Evolutionary conservation across 2,113 vertebrate species (phyloP), one percentile per base, ranked within the genome.

Genomic region (Grammomys dolichurus): DNA sequence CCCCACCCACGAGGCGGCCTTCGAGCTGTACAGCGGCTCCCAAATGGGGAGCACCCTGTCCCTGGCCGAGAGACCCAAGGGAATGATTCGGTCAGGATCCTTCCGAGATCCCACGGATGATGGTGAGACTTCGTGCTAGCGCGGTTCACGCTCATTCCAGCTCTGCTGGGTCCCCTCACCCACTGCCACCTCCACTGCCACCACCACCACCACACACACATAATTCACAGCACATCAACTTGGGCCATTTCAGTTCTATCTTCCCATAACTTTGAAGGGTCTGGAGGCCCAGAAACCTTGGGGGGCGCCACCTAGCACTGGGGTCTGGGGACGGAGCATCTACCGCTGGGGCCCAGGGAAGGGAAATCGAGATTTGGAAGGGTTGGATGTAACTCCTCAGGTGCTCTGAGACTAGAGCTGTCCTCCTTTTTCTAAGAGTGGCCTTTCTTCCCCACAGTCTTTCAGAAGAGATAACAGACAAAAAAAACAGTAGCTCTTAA

Each of bases 61-160:
- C 48, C 98, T 99, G 98, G 99, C 99, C 0, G 99, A 99, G 94
- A 99, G 99, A 89, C 98, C 99, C 96, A 99, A 99, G 98, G 99
- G 99, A 98, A 99, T 99, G 98, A 99, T 99, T 99, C 99, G 99
- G 95, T 99, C 99, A 0, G 99, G 99, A 95, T 99, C 99, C 96
- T 99, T 99, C 98, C 99, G 99, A 94, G 99, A 99, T 93, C 97
- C 99, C 63, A 98, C 98, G 96, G 99, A 99, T 0, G 99, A 99
- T 33, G 99, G 99, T 99, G 98, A 99, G 98, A 96, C 89, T 56
- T 95, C 96, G 91, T 95, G 97, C 95, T 87, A 75, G 91, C 94
- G 94, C 96, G 94, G 96, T 95, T 96, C 97, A 95, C 95, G n/a
- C 96, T 95, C 97, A 95, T 92, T 54, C 96, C 90, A 20, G 95